Evolutionary conservation across 35 echinoderm and acorn worm species (phyloP), one percentile per base, ranked within the genome.

Genomic region (Lytechinus pictus): DNA sequence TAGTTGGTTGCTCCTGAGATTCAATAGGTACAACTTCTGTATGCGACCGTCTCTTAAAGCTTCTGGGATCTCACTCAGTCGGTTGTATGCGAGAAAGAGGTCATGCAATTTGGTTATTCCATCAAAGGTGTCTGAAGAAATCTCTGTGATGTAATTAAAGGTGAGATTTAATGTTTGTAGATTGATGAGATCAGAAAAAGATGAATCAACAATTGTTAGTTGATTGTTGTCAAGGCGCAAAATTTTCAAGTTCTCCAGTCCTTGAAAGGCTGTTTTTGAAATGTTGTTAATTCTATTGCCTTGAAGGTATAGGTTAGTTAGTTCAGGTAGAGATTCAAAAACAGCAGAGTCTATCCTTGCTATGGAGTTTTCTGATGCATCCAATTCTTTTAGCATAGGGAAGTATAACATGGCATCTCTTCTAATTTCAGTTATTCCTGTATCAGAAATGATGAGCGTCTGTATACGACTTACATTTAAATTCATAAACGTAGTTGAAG

Each of bases 151-250:
- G 10, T 52, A 29, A 14, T 92, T 97, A 14, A 71, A 27, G 9
- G 94, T 94, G 21, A 96, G 88, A 24, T 95, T 95, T 33, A 97
- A 27, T 9, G 94, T n/a, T 33, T 91, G 52, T 11, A 97, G 57
- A 12, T 92, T 79, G 52, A 71, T 27, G 5, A 94, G 52, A 57
- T 28, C 56, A 4, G 8, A 53, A 10, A 97, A 94, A 0, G 96
- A 54, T 10, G 86, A 13, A 4, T 27, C 19, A 51, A 94, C 89
- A 28, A 87, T 96, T 29, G 21, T 55, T 21, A 97, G 92, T 5
- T 60, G 95, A 57, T 98, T 98, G 10, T 95, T 21, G 58, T 97
- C 86, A 53, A 98, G 57, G 27, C 95, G 96, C 28, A 98, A 54
- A 61, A 66, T 27, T 94, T 56, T 27, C 14, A 98, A 86, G 11